Conservation (phyloP, 2,888 invertebrate species). For the Erpobdella octoculata region DNA sequence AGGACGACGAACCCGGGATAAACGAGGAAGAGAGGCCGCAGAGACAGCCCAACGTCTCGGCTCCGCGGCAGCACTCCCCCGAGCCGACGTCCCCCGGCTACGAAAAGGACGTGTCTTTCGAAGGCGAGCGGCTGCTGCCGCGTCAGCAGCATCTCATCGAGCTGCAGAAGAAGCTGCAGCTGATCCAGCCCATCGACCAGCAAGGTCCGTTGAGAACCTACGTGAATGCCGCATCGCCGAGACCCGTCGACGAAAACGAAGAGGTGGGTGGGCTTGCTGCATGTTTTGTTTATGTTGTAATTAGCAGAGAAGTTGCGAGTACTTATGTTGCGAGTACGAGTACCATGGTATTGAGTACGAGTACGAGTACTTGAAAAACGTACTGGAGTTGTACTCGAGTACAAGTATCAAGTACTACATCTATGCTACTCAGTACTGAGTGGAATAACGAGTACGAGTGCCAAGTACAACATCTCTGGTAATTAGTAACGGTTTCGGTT, state of each 20-base stretch:
- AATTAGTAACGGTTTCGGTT: too few species aligned
- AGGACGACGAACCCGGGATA: background rate
- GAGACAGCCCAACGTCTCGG: background rate
- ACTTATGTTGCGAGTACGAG: too few species aligned
- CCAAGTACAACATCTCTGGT: too few species aligned
- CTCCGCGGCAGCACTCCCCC: background rate
- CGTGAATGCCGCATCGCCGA: constrained; percentile 18
- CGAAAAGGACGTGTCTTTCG: background rate
- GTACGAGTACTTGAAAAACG: too few species aligned
- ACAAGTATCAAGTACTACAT: too few species aligned
- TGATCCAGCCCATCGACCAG: constrained; percentile 23
- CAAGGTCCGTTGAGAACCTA: constrained; percentile 22
- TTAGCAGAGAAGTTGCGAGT: too few species aligned
- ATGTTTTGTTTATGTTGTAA: background rate
- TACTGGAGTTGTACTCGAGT: too few species aligned
- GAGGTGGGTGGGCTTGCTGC: background rate
- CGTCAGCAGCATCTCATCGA: constrained; percentile 24
- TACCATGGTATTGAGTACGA: too few species aligned
- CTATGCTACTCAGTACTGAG: too few species aligned
- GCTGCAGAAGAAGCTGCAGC: constrained; percentile 23
- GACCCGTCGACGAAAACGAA: constrained; percentile 3
- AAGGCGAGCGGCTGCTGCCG: background rate
- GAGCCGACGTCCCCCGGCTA: background rate
- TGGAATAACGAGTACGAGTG: too few species aligned
- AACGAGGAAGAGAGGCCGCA: background rate